Percentiles rank a stretch among this genome's conserved stretches.
These are phyloP conservation scores for Falco biarmicus DNA, from an alignment of 2,797 vertebrate genomes.

Conservation along the genomic window DNA sequence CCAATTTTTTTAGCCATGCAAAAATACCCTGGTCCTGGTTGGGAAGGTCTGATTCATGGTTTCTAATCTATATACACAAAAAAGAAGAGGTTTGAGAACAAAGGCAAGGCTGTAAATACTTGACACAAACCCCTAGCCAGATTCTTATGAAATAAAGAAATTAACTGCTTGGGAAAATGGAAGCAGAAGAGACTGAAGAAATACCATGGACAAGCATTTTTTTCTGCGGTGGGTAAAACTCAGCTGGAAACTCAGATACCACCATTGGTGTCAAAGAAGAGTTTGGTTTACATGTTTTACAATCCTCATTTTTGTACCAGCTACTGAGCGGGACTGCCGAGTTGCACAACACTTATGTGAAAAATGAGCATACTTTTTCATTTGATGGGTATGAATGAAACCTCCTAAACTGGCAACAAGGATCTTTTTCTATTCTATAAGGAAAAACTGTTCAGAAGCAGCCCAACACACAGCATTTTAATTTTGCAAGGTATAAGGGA, in stretches of 20 bases:
- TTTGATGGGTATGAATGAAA: neutral
- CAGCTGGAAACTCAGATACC: neutral
- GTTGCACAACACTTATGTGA: neutral
- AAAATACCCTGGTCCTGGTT: neutral
- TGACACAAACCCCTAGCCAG: neutral
- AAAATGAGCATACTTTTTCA: neutral
- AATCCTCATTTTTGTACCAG: neutral
- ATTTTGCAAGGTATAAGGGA: neutral
- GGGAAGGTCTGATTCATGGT: neutral
- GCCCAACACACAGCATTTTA: neutral
- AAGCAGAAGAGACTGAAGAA: neutral
- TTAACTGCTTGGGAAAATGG: neutral
- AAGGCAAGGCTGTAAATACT: neutral
- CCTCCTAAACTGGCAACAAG: neutral
- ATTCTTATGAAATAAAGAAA: neutral
- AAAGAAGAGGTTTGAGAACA: neutral
- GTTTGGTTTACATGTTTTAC: neutral
- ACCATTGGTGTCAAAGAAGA: neutral
- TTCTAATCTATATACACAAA: neutral
- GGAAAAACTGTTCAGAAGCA: neutral
- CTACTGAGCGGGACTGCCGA: neutral
- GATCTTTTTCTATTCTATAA: neutral
- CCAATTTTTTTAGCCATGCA: rapidly evolving
- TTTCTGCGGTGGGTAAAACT: neutral
- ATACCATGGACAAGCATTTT: neutral